phyloP scores from a whole-genome alignment of 1,140 invertebrate species.

The Nilaparvata lugens region DNA sequence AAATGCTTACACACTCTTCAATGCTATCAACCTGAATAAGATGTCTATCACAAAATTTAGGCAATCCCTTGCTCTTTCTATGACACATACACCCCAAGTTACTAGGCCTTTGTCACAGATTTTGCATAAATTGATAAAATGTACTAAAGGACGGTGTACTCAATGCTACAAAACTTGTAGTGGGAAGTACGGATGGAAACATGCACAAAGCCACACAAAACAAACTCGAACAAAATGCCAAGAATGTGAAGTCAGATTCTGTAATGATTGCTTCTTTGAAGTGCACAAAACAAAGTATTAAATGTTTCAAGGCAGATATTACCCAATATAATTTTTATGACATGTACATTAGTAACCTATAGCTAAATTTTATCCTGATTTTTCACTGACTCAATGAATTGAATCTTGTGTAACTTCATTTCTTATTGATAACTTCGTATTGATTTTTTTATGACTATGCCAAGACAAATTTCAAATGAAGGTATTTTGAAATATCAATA shows the following conservation, averaged over 20 bases:
- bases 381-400: too few relatives aligned
- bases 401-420: too few relatives aligned
- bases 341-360: too few relatives aligned
- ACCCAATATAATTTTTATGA: too few relatives aligned
- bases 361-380: too few relatives aligned
- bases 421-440: too few relatives aligned
- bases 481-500: too few relatives aligned
- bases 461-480: too few relatives aligned
- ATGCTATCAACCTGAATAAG: neutral
- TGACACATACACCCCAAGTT: neutral
- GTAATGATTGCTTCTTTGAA: neutral
- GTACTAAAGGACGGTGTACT: neutral
- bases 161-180: neutral
- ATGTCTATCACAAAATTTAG: neutral
- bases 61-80: neutral
- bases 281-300: neutral
- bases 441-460: too few relatives aligned
- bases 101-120: neutral
- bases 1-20: neutral
- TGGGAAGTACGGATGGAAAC: neutral
- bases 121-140: neutral
- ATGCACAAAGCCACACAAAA: neutral
- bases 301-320: too few relatives aligned
- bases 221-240: neutral
- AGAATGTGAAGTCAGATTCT: neutral